Base-by-base conservation (phyloP, 2,797 vertebrate genomes). In the Lateolabrax maculatus region DNA sequence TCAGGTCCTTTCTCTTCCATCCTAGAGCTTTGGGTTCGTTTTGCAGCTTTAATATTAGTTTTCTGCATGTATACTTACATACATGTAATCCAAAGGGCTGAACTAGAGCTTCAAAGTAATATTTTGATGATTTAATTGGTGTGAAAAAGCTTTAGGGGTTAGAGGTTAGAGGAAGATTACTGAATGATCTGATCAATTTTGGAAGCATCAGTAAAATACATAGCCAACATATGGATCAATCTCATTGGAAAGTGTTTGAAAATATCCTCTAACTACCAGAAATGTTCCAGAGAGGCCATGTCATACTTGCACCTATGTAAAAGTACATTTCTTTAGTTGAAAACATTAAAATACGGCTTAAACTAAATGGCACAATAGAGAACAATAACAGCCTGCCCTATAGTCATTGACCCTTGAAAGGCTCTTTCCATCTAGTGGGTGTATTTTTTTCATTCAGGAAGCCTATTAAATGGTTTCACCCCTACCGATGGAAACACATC, bases 381-480 rank as follows among this genome's bases (percentile, higher is more conserved):
- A 79, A 89, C 86, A 84, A 84, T 86, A 85, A 72, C 51, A 27
- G 18, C 23, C 41, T 23, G 19, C 77, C 77, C 76, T 34, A 25
- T 0, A 36, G 71, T 27, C 61, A 1, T 7, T 81, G 65, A 84
- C 73, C 84, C 56, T 21, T 67, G 36, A 82, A 71, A 52, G 55
- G 7, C 81, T 80, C 75, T 81, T 79, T 87, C 75, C 78, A 80
- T 81, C 16, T 80, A 37, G 62, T 53, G 81, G 71, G 77, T 53
- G 69, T 81, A 16, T 48, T 69, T 72, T 51, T 44, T 65, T 75
- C 36, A 9, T 62, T 71, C 80, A 74, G 82, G 79, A 84, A 83
- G 69, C 76, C 6, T 56, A 80, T 88, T 86, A 86, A 85, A 76
- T 31, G 57, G 25, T 53, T 85, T 88, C 66, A 84, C 77, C 71